Evolutionary conservation across 2,888 invertebrate species (phyloP).

Genomic region (Rhingia rostrata): DNA sequence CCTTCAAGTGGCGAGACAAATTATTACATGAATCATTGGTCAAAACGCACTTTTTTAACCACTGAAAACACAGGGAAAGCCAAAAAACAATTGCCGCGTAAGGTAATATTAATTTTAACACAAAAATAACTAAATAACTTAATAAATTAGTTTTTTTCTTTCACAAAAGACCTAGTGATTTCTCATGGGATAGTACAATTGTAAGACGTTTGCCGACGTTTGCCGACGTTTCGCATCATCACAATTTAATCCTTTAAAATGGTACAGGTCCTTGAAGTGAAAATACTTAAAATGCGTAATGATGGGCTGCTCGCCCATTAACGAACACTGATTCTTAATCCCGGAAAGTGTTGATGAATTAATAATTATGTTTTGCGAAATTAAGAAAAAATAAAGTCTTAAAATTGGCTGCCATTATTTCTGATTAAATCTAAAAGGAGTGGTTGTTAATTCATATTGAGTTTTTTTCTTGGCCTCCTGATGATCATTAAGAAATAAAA

Average conservation of each 20-base stretch:
- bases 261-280: not conserved
- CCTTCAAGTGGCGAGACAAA: too few species aligned
- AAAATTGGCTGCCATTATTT: not conserved
- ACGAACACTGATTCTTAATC: not conserved
- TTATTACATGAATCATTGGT: too few species aligned
- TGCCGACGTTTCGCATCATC: not conserved
- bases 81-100: too few species aligned
- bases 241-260: slow-evolving; percentile 5
- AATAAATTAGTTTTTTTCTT: slow-evolving; percentile 17
- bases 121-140: slow-evolving; percentile 23
- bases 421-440: too few species aligned
- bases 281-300: not conserved
- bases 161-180: slow-evolving; percentile 7
- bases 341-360: not conserved
- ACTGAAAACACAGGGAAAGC: too few species aligned
- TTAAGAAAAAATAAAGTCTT: not conserved
- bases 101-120: slow-evolving; percentile 5
- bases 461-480: too few species aligned
- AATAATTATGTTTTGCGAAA: slow-evolving; percentile 1
- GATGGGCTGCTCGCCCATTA: not conserved
- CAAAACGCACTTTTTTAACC: too few species aligned
- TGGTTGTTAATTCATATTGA: too few species aligned
- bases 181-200: not conserved
- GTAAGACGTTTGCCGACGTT: not conserved
- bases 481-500: too few species aligned